phyloP scores from a whole-genome alignment of 2,797 vertebrate species.

The Coilia nasus region DNA sequence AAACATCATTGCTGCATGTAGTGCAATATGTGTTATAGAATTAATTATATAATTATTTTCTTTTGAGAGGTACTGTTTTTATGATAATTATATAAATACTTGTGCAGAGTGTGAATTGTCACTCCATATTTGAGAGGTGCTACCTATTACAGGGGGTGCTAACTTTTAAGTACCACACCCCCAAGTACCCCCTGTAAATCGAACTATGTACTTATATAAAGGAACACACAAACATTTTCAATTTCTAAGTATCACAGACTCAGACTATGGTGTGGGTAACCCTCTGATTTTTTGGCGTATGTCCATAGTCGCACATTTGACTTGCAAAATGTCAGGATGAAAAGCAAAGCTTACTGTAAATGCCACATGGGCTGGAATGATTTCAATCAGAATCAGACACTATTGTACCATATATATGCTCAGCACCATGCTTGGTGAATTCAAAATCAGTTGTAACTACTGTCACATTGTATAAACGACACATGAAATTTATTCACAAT shows the following conservation, averaged over 20 bases:
- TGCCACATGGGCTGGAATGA: neutral
- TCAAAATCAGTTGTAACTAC: neutral
- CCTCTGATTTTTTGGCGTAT: neutral
- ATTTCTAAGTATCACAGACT: neutral
- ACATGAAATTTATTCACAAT: neutral
- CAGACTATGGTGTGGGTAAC: neutral
- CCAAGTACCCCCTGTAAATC: too few relatives aligned
- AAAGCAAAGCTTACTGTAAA: conserved; percentile 27
- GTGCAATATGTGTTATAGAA: neutral
- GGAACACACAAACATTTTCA: neutral
- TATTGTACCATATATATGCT: neutral
- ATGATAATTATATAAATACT: neutral
- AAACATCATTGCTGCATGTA: neutral
- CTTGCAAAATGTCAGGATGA: conserved; percentile 35
- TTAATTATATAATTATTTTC: neutral
- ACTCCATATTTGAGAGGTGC: too few relatives aligned
- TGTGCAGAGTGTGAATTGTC: too few relatives aligned
- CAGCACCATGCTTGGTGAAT: neutral
- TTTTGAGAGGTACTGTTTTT: neutral
- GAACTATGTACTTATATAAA: neutral
- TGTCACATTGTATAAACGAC: neutral
- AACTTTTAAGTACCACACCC: neutral
- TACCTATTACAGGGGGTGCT: too few relatives aligned
- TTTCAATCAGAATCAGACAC: conserved; percentile 21
- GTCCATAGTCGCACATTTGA: conserved; percentile 17